Evolutionary conservation across 2,888 invertebrate species (phyloP).

Genomic region (Drosophila glabriapex): DNA sequence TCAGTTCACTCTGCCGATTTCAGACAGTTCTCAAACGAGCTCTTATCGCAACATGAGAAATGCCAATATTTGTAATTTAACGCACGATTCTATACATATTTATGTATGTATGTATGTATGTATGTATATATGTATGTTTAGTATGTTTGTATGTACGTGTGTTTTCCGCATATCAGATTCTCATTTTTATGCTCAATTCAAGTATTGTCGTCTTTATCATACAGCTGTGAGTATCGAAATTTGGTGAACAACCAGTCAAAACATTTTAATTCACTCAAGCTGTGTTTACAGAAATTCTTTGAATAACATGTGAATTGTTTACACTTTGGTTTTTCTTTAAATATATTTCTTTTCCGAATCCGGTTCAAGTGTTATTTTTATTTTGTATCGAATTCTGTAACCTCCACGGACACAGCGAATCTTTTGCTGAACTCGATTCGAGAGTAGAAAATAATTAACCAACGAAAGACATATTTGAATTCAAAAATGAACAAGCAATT

Average conservation of each 20-base stretch:
- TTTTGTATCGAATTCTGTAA: rapidly evolving
- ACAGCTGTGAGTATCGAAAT: neutral
- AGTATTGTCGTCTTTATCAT: neutral
- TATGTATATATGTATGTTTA: neutral
- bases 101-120: neutral
- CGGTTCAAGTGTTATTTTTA: neutral
- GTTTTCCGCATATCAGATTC: neutral
- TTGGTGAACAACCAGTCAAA: neutral
- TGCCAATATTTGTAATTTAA: conserved; percentile 3
- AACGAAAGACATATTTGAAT: neutral
- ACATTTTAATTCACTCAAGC: neutral
- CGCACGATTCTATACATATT: neutral
- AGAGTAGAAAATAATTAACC: neutral
- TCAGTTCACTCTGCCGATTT: neutral
- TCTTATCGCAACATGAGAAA: conserved; percentile 21
- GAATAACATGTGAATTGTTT: neutral
- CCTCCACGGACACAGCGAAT: neutral
- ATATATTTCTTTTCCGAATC: neutral
- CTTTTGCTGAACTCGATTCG: neutral
- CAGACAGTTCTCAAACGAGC: neutral
- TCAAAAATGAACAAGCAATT: neutral
- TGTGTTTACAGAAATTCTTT: neutral
- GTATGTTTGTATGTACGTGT: conserved; percentile 5
- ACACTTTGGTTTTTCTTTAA: neutral
- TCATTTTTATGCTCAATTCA: neutral